Evolutionary conservation across 2,797 vertebrate genomes (phyloP), one percentile per base, ranked within the genome.

Genomic region (Alectoris magna): DNA sequence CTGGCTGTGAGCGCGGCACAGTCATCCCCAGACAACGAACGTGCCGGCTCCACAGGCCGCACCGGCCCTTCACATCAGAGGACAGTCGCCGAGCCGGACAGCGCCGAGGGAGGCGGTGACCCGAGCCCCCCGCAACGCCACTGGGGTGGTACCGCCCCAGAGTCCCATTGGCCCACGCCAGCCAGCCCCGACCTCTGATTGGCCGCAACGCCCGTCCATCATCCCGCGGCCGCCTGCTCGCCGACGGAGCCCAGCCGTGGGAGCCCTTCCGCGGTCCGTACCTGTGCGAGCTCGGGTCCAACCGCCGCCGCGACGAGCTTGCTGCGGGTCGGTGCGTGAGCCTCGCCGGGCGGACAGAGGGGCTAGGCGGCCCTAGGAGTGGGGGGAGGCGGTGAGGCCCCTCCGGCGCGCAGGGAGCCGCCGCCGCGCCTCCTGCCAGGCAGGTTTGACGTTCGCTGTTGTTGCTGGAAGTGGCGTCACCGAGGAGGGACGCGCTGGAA

Each of bases 381-480:
- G 36, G 13, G 4, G 10, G 46, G 46, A 23, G 38, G 39, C 14
- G 6, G 7, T 10, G 16, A 63, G 19, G 46, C 48, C 19, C 39
- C 71, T n/a, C 67, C n/a, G 8, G n/a, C 60, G 38, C 36, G 21
- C 71, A 58, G 5, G 3, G 2, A 62, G 2, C 70, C 7, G 23
- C 58, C 53, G 6, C 58, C 46, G 14, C 78, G n/a, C 6, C 84
- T 46, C 36, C 39, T 11, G 39, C 78, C 56, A 5, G 58, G 67
- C 69, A 8, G 59, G 71, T 95, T 92, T 97, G 98, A 98, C 97
- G 97, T 97, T 96, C n/a, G 93, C 94, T 97, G 97, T 97, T 98
- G 95, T 97, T 97, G 90, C 96, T 96, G 98, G 98, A 98, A 98
- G 96, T 97, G 97, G 97, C 97, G 97, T 85, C 4, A 4, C 12